Evolutionary conservation across 2,113 vertebrate genomes (phyloP), one percentile per base, ranked within the genome.

Genomic region (Anolis sagrei): DNA sequence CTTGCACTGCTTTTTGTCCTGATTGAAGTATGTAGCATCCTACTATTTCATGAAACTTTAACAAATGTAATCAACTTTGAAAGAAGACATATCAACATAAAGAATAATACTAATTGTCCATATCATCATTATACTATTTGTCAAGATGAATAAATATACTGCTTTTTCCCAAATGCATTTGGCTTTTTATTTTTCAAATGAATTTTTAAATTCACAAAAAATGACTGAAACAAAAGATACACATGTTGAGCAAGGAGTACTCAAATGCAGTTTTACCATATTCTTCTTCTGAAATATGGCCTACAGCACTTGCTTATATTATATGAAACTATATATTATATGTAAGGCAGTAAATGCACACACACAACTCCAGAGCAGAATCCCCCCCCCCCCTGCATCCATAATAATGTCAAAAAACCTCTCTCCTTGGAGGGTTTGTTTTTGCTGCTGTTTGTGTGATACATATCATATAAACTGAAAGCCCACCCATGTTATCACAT

Each of bases 1-100:
- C 82, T 91, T 34, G 87, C 11, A 64, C 32, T 78, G 23, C 84
- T 49, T 1, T 58, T 58, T 58, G 11, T 90, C 88, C 82, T 3
- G 62, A 72, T 18, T 85, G 66, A 88, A 75, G 7, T 62, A 80
- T 10, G 58, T 9, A 2, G 0, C 73, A 73, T n/a, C 29, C 32
- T 86, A 80, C 23, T 25, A 81, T 5, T 76, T 83, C 25, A 86
- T 86, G 48, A 75, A 87, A 7, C 13, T 76, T 72, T 34, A 73
- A 4, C 7, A 76, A 19, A 21, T 36, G 84, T 69, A 84, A 70
- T 1, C 23, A 9, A 54, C 36, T 23, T 13, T 21, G 75, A 0
- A 75, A 70, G 87, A 84, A 84, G 9, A 68, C 7, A 5, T 76
- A 39, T 61, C 36, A 58, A 29, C 69, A 39, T 74, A 44, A 21